These are phyloP conservation scores for Drosophila repletoides DNA, from an alignment of 1,140 invertebrate species.

Conservation along the genomic window DNA sequence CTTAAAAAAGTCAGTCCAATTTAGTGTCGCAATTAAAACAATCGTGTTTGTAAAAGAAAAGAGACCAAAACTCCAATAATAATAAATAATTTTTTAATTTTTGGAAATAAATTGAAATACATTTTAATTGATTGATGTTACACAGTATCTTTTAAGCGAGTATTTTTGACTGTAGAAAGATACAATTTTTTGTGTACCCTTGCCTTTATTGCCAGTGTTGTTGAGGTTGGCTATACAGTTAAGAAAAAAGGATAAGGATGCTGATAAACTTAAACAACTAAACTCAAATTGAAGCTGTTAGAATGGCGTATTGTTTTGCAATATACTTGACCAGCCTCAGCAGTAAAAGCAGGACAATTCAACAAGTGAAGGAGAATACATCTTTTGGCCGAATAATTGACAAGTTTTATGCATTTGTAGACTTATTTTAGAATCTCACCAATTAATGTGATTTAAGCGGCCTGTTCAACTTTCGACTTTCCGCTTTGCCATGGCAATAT, in stretches of 20 bases:
- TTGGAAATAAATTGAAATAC: too few species aligned
- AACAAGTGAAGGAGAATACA: too few species aligned
- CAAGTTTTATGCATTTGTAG: conserved; percentile 52
- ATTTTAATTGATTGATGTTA: too few species aligned
- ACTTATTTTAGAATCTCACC: conserved; percentile 47
- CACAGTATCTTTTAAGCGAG: background rate
- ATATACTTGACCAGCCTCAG: conserved; percentile 56
- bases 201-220: background rate
- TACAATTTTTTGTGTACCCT: background rate
- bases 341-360: conserved; percentile 5
- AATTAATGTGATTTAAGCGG: conserved; percentile 34
- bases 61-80: too few species aligned
- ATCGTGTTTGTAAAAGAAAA: too few species aligned
- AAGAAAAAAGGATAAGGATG: background rate
- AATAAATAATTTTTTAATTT: too few species aligned
- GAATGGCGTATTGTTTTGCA: conserved; percentile 71
- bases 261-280: conserved; percentile 52
- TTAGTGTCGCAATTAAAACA: too few species aligned
- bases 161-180: background rate
- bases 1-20: too few species aligned
- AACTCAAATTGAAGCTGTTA: conserved; percentile 72
- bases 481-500: background rate
- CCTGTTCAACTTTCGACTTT: conserved; percentile 1
- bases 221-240: conserved; percentile 47
- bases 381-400: conserved; percentile 60